Percentiles rank a stretch among this genome's conserved stretches.
Evolutionary conservation across 2,113 vertebrate genomes (phyloP).

Genomic region (Eudyptes chrysolophus): DNA sequence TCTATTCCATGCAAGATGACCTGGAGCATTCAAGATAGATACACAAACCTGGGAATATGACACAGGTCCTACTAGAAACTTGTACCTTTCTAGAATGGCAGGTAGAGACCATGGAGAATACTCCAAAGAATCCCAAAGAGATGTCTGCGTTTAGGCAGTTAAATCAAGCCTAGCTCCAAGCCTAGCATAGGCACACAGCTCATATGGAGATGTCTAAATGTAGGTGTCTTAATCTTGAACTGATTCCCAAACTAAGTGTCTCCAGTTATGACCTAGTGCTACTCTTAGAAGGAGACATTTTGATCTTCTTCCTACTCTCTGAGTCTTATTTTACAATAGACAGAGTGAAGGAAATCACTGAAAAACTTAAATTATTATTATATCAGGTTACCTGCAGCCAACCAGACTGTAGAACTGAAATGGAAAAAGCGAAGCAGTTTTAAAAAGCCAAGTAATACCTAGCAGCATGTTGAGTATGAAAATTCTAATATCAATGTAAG

Average conservation of each 20-base stretch:
- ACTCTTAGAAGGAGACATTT: neutral
- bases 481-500: neutral
- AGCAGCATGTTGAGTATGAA: neutral
- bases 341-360: neutral
- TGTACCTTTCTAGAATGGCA: neutral
- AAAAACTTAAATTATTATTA: neutral
- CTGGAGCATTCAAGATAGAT: neutral
- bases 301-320: neutral
- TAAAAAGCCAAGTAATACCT: neutral
- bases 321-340: neutral
- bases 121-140: neutral
- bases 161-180: neutral
- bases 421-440: neutral
- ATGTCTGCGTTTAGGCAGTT: neutral
- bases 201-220: neutral
- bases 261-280: neutral
- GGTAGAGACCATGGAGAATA: neutral
- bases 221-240: neutral
- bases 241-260: neutral
- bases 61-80: neutral
- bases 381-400: neutral
- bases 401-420: neutral
- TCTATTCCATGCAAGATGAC: neutral
- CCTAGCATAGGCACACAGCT: neutral
- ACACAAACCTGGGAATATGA: neutral